phyloP scores from a whole-genome alignment of 2,113 vertebrate species.

The Channa maculata region DNA sequence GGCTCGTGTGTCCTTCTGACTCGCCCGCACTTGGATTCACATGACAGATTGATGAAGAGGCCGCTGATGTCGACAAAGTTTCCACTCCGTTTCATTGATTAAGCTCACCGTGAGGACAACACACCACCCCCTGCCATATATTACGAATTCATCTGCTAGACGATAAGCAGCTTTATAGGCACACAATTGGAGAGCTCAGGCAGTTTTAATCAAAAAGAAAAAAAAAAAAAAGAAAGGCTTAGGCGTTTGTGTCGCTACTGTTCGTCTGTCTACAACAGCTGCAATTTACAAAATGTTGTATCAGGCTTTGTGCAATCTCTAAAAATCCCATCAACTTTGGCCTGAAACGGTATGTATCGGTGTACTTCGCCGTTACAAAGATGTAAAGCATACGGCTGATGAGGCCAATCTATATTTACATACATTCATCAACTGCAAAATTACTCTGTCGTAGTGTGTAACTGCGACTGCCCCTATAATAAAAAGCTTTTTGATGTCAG shows the following conservation, averaged over 20 bases:
- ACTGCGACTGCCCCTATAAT: neutral
- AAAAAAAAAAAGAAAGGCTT: too few species aligned
- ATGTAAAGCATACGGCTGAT: neutral
- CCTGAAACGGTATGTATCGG: too few species aligned
- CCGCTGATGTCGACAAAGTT: conserved; percentile 86
- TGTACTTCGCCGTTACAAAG: too few species aligned
- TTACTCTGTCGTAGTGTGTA: neutral
- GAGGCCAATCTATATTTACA: neutral
- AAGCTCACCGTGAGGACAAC: conserved; percentile 86
- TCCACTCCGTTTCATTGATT: conserved; percentile 86
- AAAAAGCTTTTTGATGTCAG: conserved; percentile 3
- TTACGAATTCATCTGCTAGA: conserved; percentile 87
- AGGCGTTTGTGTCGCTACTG: too few species aligned
- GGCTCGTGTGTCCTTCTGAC: conserved; percentile 60
- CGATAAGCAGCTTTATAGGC: conserved; percentile 29
- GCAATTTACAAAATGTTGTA: too few species aligned
- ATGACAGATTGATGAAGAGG: conserved; percentile 33
- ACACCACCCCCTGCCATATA: conserved; percentile 81
- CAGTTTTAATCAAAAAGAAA: conserved; percentile 27
- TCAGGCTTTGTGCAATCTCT: too few species aligned
- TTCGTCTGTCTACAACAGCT: too few species aligned
- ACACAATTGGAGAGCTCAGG: conserved; percentile 15
- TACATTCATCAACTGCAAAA: conserved; percentile 6
- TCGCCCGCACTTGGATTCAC: conserved; percentile 85
- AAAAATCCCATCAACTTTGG: too few species aligned